Evolutionary conservation across 2,113 vertebrate genomes (phyloP).

Genomic region (Pseudolaguvia tuberculata): DNA sequence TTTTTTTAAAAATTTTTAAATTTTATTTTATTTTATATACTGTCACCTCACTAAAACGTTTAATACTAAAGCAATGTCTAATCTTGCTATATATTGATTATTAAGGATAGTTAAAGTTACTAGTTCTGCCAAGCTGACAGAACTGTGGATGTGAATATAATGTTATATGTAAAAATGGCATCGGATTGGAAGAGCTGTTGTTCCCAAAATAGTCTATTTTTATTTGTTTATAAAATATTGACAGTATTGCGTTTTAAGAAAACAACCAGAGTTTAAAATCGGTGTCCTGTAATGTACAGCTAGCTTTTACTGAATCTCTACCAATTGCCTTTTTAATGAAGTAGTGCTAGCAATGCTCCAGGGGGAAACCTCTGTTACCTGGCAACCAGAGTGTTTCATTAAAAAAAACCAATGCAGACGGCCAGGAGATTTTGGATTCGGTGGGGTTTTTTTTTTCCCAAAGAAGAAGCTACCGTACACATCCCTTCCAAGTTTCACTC

Average conservation of each 20-base stretch:
- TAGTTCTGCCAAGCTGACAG: neutral
- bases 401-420: neutral
- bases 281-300: neutral
- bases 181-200: neutral
- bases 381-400: conserved; percentile 7
- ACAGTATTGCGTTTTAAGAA: neutral
- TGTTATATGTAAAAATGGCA: neutral
- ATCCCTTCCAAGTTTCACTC: neutral
- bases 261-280: neutral
- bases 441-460: neutral
- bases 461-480: neutral
- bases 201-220: neutral
- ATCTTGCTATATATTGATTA: neutral
- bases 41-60: neutral
- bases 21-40: neutral
- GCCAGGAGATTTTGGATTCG: neutral
- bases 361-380: conserved; percentile 20
- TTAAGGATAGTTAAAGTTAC: neutral
- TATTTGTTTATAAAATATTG: neutral
- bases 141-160: neutral
- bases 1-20: too few species aligned
- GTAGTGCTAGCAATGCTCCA: neutral
- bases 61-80: neutral
- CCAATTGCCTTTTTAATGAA: neutral
- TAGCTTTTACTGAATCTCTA: neutral